Conservation (phyloP, 2,888 invertebrate genomes). For the Apodemia hepburni region DNA sequence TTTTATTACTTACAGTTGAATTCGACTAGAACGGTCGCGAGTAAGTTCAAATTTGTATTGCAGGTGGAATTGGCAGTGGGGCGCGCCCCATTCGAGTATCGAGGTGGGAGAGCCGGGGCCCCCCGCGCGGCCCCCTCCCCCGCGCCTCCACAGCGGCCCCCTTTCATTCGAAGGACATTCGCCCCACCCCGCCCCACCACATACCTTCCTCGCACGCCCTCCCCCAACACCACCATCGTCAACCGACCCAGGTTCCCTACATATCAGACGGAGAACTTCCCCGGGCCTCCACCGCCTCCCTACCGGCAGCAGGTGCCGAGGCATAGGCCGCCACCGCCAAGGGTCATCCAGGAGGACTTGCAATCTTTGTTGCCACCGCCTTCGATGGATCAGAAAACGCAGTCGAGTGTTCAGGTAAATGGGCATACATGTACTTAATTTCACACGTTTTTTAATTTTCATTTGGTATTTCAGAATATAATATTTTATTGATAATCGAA, state of each 20-base stretch:
- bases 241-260: constrained; percentile 34
- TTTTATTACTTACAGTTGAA: too few relatives aligned
- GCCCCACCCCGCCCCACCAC: constrained; percentile 36
- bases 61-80: constrained; percentile 70
- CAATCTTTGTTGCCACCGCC: constrained; percentile 71
- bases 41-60: background rate
- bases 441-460: too few relatives aligned
- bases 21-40: too few relatives aligned
- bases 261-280: constrained; percentile 33
- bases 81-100: constrained; percentile 61
- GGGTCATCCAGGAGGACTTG: constrained; percentile 62
- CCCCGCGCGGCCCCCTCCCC: constrained; percentile 34
- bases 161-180: constrained; percentile 37
- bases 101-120: constrained; percentile 43
- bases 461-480: too few relatives aligned
- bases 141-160: constrained; percentile 35
- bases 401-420: constrained; percentile 78
- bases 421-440: too few relatives aligned
- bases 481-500: too few relatives aligned
- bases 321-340: constrained; percentile 39
- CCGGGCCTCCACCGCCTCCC: constrained; percentile 42
- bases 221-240: constrained; percentile 38
- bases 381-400: constrained; percentile 81
- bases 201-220: constrained; percentile 34
- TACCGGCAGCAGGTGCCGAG: constrained; percentile 38